Base-by-base conservation (phyloP, 1,140 invertebrate genomes). In the Bombus balteatus region DNA sequence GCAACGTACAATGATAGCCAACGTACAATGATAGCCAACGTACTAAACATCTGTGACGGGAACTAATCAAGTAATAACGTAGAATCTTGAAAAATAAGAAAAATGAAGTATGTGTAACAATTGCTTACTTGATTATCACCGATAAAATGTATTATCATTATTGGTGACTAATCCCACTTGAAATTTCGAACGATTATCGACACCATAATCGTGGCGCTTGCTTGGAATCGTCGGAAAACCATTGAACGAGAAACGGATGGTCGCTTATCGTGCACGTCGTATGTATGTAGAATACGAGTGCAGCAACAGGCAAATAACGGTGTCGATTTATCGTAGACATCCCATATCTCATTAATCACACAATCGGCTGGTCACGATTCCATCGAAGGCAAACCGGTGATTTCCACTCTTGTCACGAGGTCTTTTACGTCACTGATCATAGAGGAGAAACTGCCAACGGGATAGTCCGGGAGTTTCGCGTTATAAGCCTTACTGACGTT, bases 401-500 rank as follows among this genome's bases (percentile, higher is more conserved):
- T 28, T 39, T 83, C 34, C 72, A 75, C 25, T 68, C 39, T 37
- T 65, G 12, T 43, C 18, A 15, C 37, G 39, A 41, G 25, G 22
- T 15, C 3, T 75, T 82, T 66, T 53, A 37, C 81, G 81, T 83
- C 81, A 53, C 6, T 53, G 18, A 53, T 53, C 18, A 53, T 53
- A 53, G 18, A 53, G 47, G 5, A 53, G 47, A 53, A 53, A 53
- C 18, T 1, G 18, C 47, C 47, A 53, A 1, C 18, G 6, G 47
- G 47, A 53, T 22, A 53, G 47, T 53, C 18, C 5, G 47, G 18
- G 47, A 53, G 18, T 43, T 47, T 37, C 22, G 10, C 74, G 37
- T 62, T 62, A 39, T 72, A 79, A 84, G 53, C 53, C 59, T 47
- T 57, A 32, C 66, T 34, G n/a, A 22, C 28, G 47, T 62, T 37